Evolutionary conservation across 2,113 vertebrate species (phyloP).

Genomic region (Pycnonotus jocosus): DNA sequence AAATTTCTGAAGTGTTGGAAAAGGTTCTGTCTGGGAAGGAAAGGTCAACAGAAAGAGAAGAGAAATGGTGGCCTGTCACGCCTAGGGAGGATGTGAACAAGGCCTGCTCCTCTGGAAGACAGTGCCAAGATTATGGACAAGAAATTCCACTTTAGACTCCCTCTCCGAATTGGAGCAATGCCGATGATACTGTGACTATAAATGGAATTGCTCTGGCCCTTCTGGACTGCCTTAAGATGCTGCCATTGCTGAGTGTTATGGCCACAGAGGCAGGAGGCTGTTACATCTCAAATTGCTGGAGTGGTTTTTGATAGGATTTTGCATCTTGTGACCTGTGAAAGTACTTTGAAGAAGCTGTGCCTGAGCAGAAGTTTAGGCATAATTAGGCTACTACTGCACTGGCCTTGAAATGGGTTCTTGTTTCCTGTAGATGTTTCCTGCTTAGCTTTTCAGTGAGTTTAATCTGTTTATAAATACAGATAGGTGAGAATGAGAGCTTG

Average conservation of each 20-base stretch:
- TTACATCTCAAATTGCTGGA: background rate
- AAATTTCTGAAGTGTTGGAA: background rate
- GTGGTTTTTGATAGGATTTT: background rate
- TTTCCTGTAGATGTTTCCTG: background rate
- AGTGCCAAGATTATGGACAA: background rate
- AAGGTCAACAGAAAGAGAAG: background rate
- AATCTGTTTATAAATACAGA: background rate
- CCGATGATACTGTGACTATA: constrained; percentile 32
- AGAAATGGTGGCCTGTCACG: background rate
- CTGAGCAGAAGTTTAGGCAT: background rate
- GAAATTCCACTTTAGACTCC: constrained; percentile 2
- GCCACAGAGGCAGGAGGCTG: background rate
- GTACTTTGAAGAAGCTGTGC: background rate
- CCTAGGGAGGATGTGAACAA: background rate
- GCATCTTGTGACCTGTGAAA: background rate
- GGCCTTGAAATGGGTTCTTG: background rate
- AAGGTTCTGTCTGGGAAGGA: background rate
- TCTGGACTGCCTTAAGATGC: background rate
- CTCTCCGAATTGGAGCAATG: background rate
- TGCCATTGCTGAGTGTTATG: accelerated
- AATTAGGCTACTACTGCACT: background rate
- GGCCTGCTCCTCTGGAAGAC: background rate
- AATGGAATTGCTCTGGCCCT: constrained; percentile 43
- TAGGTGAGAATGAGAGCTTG: background rate
- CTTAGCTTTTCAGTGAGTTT: background rate